Conservation (phyloP, 1,140 invertebrate genomes). For the Telenomus remus region DNA sequence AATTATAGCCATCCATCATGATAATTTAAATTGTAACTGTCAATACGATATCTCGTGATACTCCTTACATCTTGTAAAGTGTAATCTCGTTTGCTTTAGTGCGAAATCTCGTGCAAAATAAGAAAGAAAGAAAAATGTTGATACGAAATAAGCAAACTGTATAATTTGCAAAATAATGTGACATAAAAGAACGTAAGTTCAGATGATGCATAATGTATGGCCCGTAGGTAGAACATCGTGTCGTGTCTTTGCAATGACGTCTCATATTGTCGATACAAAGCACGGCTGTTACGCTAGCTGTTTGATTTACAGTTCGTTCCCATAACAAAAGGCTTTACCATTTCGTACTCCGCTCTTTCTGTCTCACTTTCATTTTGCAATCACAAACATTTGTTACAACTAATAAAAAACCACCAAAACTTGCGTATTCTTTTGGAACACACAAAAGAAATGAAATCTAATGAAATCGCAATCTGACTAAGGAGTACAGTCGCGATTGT, state of each 20-base stretch:
- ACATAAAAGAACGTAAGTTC: conserved; percentile 24
- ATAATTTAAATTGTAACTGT: too few relatives aligned
- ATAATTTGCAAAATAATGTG: conserved; percentile 31
- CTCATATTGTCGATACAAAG: conserved; percentile 24
- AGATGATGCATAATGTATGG: conserved; percentile 41
- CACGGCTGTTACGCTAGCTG: conserved; percentile 3
- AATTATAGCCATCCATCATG: too few relatives aligned
- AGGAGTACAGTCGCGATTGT: too few relatives aligned
- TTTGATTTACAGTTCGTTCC: conserved; percentile 17
- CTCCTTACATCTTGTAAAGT: too few relatives aligned
- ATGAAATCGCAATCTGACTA: too few relatives aligned
- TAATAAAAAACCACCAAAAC: too few relatives aligned
- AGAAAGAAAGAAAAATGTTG: conserved; percentile 24
- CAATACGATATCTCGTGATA: too few relatives aligned
- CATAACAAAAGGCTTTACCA: conserved; percentile 4
- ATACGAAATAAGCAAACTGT: conserved; percentile 28
- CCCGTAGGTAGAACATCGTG: conserved; percentile 16
- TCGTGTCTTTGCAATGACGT: conserved; percentile 27
- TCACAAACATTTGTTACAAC: too few relatives aligned
- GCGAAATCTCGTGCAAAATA: too few relatives aligned
- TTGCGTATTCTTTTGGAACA: too few relatives aligned
- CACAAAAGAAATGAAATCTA: too few relatives aligned
- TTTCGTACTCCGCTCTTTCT: background rate
- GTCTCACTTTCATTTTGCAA: background rate
- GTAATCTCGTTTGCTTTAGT: too few relatives aligned